Base-by-base conservation (phyloP, 2,797 vertebrate species). In the Anguilla marmorata region DNA sequence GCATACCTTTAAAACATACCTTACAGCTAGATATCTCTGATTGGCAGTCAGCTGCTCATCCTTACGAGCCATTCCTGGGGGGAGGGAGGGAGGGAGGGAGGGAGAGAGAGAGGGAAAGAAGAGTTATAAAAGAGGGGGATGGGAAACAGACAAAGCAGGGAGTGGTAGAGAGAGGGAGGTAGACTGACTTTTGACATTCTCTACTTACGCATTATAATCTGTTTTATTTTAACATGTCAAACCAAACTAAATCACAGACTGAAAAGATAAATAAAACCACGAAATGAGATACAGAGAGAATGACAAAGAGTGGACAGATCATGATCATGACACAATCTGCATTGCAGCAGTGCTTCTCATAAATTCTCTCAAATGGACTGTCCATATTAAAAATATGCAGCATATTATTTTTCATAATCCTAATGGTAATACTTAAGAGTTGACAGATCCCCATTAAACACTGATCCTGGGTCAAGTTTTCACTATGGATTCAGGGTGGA, bases 11-110 rank as follows among this genome's bases (percentile, higher is more conserved):
- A 89, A 87, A 87, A 86, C 95, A 92, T 94, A 99, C 98, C 97
- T 97, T 85, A 99, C 97, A 7, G 98, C 98, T 88, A 99, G 91
- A 72, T 96, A 95, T 91, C 95, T 97, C 94, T 99, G 98, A 48
- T 96, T 95, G 0, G 97, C 95, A 1, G 96, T 98, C 90, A 99
- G 94, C 24, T 98, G 96, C 88, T 99, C 98, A 74, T 97, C 97
- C 92, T 97, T 98, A 37, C 97, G 94, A 80, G 97, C 97, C 96
- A 99, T 97, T 88, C 98, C 98, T 99, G 90, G 85, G 90, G 90
- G 16, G 80, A 1, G 84, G n/a, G 45, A 9, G 83, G 41, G 50
- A 76, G 48, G 60, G n/a, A 27, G 21, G 60, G 8, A 58, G 9
- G 8, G 45, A 83, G 48, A 27, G 11, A 45, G 2, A 79, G 76